These are phyloP conservation scores for Leptosomus discolor DNA, from an alignment of 2,113 vertebrate species.

Conservation along the genomic window DNA sequence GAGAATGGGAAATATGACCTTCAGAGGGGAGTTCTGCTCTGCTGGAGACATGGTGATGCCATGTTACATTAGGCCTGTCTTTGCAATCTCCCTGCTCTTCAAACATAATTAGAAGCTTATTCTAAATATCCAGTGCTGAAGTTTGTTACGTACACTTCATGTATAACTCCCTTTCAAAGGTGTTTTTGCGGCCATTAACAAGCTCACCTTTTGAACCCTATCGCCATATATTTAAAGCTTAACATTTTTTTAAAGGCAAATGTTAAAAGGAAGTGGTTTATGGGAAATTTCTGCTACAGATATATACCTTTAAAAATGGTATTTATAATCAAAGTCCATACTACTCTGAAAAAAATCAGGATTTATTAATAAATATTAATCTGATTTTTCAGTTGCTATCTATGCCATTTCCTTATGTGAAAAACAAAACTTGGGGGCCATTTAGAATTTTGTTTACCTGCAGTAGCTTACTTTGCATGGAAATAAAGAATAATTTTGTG, in stretches of 20 bases:
- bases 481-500: not conserved
- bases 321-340: not conserved
- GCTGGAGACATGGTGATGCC: not conserved
- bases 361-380: not conserved
- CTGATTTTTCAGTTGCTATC: not conserved
- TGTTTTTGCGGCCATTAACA: not conserved
- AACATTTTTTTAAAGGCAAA: not conserved
- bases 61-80: not conserved
- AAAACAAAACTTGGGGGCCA: not conserved
- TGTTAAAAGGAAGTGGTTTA: not conserved
- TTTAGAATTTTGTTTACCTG: not conserved
- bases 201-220: not conserved
- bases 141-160: not conserved
- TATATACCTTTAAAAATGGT: not conserved
- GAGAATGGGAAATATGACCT: not conserved
- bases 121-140: not conserved
- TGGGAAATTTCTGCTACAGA: not conserved
- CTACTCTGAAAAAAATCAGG: not conserved
- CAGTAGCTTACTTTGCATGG: not conserved
- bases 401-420: not conserved
- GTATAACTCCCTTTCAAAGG: not conserved
- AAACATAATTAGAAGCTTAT: conserved; percentile 5
- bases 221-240: not conserved
- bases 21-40: conserved; percentile 24
- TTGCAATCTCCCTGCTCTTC: not conserved